Conservation (phyloP, 1,140 invertebrate species). For the Drosophila quadrilineata region DNA sequence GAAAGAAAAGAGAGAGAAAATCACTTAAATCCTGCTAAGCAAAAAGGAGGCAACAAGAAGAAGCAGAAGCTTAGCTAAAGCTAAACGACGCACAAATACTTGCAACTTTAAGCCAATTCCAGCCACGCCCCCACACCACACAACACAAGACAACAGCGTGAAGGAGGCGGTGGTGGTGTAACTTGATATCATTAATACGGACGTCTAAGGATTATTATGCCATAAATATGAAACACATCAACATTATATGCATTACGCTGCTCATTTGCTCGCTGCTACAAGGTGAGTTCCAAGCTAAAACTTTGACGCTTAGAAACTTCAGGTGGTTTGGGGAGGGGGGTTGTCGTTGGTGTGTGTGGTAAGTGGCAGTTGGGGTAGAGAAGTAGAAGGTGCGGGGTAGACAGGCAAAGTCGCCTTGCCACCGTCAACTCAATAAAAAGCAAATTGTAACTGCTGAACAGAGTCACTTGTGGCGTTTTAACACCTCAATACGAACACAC, state of each 20-base stretch:
- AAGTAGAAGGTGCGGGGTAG: neutral
- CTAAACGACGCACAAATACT: conserved; percentile 25
- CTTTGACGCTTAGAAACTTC: conserved; percentile 14
- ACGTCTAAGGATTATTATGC: conserved; percentile 72
- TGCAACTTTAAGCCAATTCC: neutral
- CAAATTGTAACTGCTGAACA: conserved; percentile 76
- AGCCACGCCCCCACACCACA: neutral
- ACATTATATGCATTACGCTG: conserved; percentile 70
- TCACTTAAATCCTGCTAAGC: conserved; percentile 62
- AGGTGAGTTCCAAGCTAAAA: conserved; percentile 67
- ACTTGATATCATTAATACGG: conserved; percentile 42
- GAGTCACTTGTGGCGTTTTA: conserved; percentile 75
- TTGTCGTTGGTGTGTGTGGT: no score
- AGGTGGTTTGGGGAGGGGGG: neutral
- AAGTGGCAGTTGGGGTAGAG: neutral
- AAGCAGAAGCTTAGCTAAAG: conserved; percentile 34
- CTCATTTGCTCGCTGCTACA: conserved; percentile 78
- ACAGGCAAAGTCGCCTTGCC: conserved; percentile 15
- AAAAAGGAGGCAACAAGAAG: conserved; percentile 24
- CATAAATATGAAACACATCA: conserved; percentile 75
- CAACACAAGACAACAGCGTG: no score
- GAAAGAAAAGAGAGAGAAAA: conserved; percentile 27
- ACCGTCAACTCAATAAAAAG: conserved; percentile 77
- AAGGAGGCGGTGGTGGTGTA: no score
- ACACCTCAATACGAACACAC: conserved; percentile 56